These are phyloP conservation scores for Megaceryle alcyon DNA, from an alignment of 2,797 vertebrate species.

Conservation along the genomic window DNA sequence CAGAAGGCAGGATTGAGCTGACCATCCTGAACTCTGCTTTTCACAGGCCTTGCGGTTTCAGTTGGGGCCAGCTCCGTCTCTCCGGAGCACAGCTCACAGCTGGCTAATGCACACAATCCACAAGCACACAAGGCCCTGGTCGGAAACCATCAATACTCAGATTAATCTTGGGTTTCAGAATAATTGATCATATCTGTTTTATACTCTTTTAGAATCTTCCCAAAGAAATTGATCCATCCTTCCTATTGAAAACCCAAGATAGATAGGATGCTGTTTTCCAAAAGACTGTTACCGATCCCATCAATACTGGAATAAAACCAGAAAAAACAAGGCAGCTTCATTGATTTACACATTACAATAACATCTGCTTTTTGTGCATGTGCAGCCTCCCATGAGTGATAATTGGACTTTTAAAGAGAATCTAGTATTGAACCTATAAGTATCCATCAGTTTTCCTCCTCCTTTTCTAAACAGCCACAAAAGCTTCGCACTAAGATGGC, in stretches of 20 bases:
- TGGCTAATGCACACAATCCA: background rate
- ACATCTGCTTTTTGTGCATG: constrained; percentile 66
- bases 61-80: background rate
- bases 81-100: background rate
- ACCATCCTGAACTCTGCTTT: background rate
- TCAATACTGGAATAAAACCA: constrained; percentile 65
- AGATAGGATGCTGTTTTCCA: constrained; percentile 47
- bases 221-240: constrained; percentile 45
- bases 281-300: constrained; percentile 69
- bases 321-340: constrained; percentile 64
- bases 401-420: constrained; percentile 74
- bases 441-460: constrained; percentile 2
- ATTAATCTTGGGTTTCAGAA: constrained; percentile 3
- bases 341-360: constrained; percentile 78
- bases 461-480: constrained; percentile 44
- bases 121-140: background rate
- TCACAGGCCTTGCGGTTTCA: background rate
- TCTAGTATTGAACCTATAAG: constrained; percentile 68
- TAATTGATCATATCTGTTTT: background rate
- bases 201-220: background rate
- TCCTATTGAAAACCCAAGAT: constrained; percentile 20
- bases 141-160: background rate
- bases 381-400: constrained; percentile 73
- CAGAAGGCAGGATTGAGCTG: background rate
- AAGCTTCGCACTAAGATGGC: constrained; percentile 77